Evolutionary conservation across 2,113 vertebrate genomes (phyloP), one percentile per base, ranked within the genome.

Genomic region (Colinus virginianus): DNA sequence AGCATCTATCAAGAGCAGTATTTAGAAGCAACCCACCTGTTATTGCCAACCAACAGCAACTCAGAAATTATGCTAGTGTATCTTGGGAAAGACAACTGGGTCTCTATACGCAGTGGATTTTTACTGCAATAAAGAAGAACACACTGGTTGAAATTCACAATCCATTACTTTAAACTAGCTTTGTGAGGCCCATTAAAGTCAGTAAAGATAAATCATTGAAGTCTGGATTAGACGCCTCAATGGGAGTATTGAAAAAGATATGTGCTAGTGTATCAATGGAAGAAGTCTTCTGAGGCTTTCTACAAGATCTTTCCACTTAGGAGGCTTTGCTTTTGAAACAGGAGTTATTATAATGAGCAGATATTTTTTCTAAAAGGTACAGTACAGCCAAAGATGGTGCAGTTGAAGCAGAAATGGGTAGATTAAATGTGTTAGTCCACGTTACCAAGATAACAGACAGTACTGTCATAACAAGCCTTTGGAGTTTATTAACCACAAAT

Each of bases 1-100:
- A 97, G 90, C 79, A 95, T 94, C 72, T 93, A 95, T 94, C 90
- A 96, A 95, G 90, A 94, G 84, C n/a, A 95, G 91, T 75, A 95
- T 93, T 95, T 96, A 91, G 88, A 88, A 95, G 67, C 56, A 91
- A 76, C 82, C 94, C 93, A 97, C 93, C 94, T 89, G 89, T 87
- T 96, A 84, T 85, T 96, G 58, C 94, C 89, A 95, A 62, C 92
- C 87, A 90, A 92, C 67, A 87, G 56, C 84, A 90, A 88, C 68
- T 94, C 86, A 75, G 76, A 92, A 96, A 92, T 53, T 16, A 82
- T 89, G 75, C 64, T 82, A 70, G 68, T 84, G 68, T 94, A 20
- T 96, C 84, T 71, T 58, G 61, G 72, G 46, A 83, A 94, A 93
- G 71, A 94, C 94, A 96, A 96, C 87, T 18, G 56, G 17, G n/a